Percentiles rank a stretch among this genome's conserved stretches.
phyloP scores from a whole-genome alignment of 2,797 vertebrate species.

The Hapalemur alaotrensis region DNA sequence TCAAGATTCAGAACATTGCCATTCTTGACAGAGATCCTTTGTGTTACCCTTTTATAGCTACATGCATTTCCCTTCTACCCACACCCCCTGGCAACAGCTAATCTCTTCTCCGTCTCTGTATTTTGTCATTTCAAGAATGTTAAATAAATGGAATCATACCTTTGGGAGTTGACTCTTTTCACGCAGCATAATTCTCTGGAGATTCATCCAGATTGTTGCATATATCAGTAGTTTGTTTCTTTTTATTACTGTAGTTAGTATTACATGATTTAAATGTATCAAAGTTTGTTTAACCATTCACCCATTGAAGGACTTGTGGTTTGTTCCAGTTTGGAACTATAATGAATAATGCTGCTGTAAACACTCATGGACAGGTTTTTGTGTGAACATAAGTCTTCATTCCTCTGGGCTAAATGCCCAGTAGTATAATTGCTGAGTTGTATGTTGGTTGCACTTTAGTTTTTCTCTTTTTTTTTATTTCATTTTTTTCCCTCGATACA shows the following conservation, averaged over 20 bases:
- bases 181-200: not conserved
- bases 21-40: not conserved
- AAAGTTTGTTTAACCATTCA: not conserved
- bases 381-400: not conserved
- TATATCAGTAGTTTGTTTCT: not conserved
- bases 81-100: not conserved
- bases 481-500: not conserved
- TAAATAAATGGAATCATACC: not conserved
- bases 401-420: not conserved
- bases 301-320: not conserved
- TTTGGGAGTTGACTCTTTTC: not conserved
- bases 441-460: not conserved
- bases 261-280: not conserved
- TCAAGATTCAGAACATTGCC: not conserved
- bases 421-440: not conserved
- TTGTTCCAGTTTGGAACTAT: not conserved
- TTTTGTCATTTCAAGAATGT: conserved; percentile 1
- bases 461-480: no score
- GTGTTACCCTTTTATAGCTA: not conserved
- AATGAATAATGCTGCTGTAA: not conserved
- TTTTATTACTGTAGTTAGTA: not conserved
- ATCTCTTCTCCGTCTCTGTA: not conserved
- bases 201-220: not conserved
- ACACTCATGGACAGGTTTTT: not conserved
- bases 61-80: not conserved